Evolutionary conservation across 2,888 invertebrate species (phyloP).

Genomic region (Philereme vetulata): DNA sequence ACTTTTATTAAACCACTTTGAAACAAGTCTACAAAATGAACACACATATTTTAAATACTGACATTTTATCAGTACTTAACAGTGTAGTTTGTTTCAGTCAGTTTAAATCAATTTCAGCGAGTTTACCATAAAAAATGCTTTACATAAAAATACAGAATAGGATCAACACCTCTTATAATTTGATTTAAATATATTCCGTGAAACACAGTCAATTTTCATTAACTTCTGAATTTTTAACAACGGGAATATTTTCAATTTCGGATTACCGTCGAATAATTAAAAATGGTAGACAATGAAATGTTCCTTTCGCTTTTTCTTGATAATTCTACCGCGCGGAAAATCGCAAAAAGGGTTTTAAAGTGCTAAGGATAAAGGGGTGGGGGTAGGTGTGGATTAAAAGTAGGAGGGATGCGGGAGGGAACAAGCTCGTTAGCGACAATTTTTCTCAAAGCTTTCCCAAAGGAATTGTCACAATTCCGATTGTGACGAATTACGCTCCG

Average conservation of each 20-base stretch:
- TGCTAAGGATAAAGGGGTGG: slow-evolving; percentile 69
- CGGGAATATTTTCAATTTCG: slow-evolving; percentile 40
- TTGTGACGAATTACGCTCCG: slow-evolving; percentile 78
- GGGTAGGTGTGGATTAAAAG: slow-evolving; percentile 66
- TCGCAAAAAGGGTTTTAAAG: slow-evolving; percentile 80
- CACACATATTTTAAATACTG: no score
- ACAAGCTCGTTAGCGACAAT: slow-evolving; percentile 81
- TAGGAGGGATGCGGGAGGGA: slow-evolving; percentile 48
- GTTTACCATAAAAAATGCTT: no score
- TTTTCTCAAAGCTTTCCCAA: slow-evolving; percentile 80
- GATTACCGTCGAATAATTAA: slow-evolving; percentile 55
- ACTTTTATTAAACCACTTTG: background rate
- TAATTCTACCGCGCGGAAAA: slow-evolving; percentile 73
- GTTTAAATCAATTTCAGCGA: no score
- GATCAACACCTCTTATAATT: no score
- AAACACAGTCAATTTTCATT: slow-evolving; percentile 15
- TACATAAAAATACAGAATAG: no score
- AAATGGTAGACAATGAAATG: slow-evolving; percentile 64
- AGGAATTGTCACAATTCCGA: slow-evolving; percentile 80
- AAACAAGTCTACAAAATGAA: background rate
- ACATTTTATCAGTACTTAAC: no score
- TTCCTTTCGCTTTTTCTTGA: slow-evolving; percentile 68
- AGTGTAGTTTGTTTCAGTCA: no score
- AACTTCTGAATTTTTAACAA: slow-evolving; percentile 4
- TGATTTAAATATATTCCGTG: slow-evolving; percentile 3